Percentiles rank a stretch among this genome's conserved stretches.
Conservation (phyloP, 2,797 vertebrate genomes). For the Phrynocephalus forsythii region DNA sequence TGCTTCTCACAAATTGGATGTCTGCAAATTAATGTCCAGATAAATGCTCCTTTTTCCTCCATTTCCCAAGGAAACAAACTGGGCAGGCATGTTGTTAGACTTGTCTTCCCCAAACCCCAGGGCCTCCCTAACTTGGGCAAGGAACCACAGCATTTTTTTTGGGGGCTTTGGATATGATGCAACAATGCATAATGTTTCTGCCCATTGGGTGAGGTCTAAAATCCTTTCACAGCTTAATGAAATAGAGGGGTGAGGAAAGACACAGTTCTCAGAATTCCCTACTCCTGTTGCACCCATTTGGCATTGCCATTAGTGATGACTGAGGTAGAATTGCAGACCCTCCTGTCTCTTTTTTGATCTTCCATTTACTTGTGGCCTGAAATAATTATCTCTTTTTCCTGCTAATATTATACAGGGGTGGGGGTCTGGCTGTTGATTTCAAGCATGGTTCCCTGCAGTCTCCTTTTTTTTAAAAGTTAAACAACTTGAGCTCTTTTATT, state of each 20-base stretch:
- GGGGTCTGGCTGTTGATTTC: neutral
- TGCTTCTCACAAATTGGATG: neutral
- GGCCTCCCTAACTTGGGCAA: neutral
- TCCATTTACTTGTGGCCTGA: neutral
- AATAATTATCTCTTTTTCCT: neutral
- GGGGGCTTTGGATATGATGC: neutral
- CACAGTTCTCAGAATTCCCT: neutral
- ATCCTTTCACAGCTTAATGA: neutral
- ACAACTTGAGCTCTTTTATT: neutral
- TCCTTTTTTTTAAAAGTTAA: constrained; percentile 1
- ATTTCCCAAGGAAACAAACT: constrained; percentile 12
- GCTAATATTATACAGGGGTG: neutral
- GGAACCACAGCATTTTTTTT: too few relatives aligned
- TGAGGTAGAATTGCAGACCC: neutral
- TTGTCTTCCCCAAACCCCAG: neutral
- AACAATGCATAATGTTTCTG: neutral
- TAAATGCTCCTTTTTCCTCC: neutral
- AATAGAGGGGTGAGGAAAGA: too few relatives aligned
- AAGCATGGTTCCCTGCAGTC: neutral
- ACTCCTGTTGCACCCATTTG: neutral
- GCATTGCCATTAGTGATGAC: neutral
- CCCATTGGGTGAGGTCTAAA: neutral
- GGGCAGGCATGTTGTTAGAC: neutral
- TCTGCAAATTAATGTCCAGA: neutral
- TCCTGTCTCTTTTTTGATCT: neutral